Percentiles rank a stretch among this genome's conserved stretches.
Evolutionary conservation across 2,888 invertebrate genomes (phyloP).

Genomic region (Mesopsocus fuscifrons): DNA sequence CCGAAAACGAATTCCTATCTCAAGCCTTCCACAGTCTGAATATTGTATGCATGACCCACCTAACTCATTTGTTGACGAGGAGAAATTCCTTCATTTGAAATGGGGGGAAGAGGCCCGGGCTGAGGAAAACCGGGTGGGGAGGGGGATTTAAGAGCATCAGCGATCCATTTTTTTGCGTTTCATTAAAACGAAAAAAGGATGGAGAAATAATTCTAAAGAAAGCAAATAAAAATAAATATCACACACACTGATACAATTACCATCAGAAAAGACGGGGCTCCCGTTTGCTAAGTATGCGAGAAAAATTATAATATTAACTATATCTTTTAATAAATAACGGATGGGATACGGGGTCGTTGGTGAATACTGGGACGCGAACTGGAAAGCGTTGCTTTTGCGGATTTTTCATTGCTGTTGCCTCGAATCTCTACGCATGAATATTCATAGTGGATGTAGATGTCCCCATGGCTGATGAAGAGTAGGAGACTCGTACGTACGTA

Average conservation of each 20-base stretch:
- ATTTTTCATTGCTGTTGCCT: neutral
- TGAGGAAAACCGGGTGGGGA: too few relatives aligned
- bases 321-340: conserved; percentile 10
- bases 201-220: neutral
- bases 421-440: neutral
- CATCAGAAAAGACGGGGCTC: neutral
- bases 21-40: too few relatives aligned
- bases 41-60: too few relatives aligned
- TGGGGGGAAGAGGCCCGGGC: too few relatives aligned
- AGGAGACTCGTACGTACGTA: too few relatives aligned
- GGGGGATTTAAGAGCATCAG: too few relatives aligned
- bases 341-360: conserved; percentile 1
- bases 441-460: neutral
- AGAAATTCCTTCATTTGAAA: too few relatives aligned
- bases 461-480: neutral
- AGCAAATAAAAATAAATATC: neutral
- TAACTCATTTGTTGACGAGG: too few relatives aligned
- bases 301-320: conserved; percentile 7
- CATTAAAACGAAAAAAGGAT: neutral
- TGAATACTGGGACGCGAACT: neutral
- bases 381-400: neutral
- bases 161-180: neutral
- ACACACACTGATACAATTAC: too few relatives aligned
- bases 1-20: too few relatives aligned
- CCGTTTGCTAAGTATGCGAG: neutral